These are phyloP conservation scores for Aptenodytes patagonicus DNA, from an alignment of 2,113 vertebrate species.

Conservation along the genomic window DNA sequence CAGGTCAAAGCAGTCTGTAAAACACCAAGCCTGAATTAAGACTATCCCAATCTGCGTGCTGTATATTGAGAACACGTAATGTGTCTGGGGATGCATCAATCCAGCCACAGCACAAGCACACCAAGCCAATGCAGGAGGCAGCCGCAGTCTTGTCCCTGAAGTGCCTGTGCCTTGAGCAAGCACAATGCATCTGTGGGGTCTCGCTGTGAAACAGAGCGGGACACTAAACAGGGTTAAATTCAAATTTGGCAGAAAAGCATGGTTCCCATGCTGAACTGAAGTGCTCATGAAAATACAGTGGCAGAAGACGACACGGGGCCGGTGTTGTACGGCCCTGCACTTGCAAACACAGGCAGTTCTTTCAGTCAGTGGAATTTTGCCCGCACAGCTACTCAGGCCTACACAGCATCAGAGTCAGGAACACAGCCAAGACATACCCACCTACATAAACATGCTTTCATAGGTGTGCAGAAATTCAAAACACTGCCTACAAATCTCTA, in stretches of 20 bases:
- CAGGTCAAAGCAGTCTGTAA: no score
- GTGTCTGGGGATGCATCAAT: accelerated
- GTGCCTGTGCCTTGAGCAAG: background rate
- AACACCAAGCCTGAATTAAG: background rate
- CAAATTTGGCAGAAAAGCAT: background rate
- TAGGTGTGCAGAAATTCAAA: background rate
- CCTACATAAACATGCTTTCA: accelerated
- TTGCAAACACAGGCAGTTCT: no score
- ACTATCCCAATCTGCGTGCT: accelerated
- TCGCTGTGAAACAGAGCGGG: accelerated
- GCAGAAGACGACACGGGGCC: accelerated
- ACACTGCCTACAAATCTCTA: background rate
- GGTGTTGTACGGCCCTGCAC: background rate
- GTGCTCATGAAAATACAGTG: background rate
- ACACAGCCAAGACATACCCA: no score
- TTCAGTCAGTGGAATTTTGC: background rate
- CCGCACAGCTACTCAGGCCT: background rate
- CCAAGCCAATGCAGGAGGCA: background rate
- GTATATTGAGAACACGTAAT: accelerated
- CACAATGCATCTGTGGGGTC: background rate
- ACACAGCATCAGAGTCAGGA: background rate
- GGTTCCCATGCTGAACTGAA: background rate
- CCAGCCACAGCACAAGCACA: background rate
- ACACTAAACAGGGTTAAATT: no score
- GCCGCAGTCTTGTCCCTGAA: background rate